Evolutionary conservation across 2,888 invertebrate genomes (phyloP).

Genomic region (Bibio marci): DNA sequence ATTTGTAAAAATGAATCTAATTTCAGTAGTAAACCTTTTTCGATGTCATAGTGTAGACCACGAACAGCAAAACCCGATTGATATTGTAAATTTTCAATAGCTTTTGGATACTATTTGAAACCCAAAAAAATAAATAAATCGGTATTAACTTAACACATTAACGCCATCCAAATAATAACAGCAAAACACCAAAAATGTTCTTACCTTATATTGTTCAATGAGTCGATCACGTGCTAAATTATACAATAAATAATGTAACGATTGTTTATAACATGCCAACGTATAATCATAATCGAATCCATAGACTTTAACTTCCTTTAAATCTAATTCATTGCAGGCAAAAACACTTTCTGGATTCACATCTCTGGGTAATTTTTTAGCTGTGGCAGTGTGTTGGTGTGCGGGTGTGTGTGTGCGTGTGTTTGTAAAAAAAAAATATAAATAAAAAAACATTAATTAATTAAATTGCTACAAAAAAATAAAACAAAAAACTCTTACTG

Average conservation of each 20-base stretch:
- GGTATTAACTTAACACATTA: conserved; percentile 1
- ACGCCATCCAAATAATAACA: not conserved
- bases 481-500: too few relatives aligned
- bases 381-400: too few relatives aligned
- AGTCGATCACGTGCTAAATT: conserved; percentile 76
- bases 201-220: conserved; percentile 74
- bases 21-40: conserved; percentile 83
- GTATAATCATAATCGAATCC: conserved; percentile 99
- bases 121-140: conserved; percentile 7
- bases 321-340: conserved; percentile 88
- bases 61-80: conserved; percentile 88
- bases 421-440: too few relatives aligned
- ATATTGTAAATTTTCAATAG: conserved; percentile 64
- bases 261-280: conserved; percentile 82
- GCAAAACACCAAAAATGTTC: conserved; percentile 4
- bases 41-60: conserved; percentile 95
- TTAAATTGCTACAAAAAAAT: too few relatives aligned
- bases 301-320: conserved; percentile 82
- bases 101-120: conserved; percentile 62
- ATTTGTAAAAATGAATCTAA: conserved; percentile 94
- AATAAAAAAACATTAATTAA: too few relatives aligned
- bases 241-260: conserved; percentile 77
- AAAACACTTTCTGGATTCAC: conserved; percentile 80
- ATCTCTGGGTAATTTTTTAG: conserved; percentile 73
- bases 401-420: too few relatives aligned